These are phyloP conservation scores for Bhutanitis thaidina DNA, from an alignment of 2,888 invertebrate species.

Conservation along the genomic window DNA sequence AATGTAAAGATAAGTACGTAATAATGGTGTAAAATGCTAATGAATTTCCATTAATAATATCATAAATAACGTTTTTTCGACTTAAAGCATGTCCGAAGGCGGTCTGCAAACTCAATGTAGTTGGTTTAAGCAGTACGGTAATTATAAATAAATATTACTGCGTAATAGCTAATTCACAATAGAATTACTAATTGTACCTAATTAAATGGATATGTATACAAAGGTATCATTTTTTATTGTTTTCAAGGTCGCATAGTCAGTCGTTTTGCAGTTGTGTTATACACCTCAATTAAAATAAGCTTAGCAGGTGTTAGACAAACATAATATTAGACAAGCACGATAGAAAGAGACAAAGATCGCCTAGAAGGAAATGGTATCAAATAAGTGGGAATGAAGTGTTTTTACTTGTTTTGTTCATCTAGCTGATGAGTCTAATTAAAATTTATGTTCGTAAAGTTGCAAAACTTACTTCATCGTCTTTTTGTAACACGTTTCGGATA, in stretches of 20 bases:
- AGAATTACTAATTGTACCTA: constrained; percentile 7
- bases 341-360: constrained; percentile 20
- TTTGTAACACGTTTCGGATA: constrained; percentile 31
- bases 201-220: constrained; percentile 2
- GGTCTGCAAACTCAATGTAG: neutral
- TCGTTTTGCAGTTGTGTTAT: neutral
- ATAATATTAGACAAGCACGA: neutral
- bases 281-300: neutral
- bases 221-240: neutral
- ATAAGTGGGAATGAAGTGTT: neutral
- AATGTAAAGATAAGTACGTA: constrained; percentile 58
- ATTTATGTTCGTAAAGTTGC: constrained; percentile 25
- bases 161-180: constrained; percentile 7
- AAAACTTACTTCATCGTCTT: constrained; percentile 27
- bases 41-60: constrained; percentile 38
- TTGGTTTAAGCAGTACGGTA: neutral
- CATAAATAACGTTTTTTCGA: constrained; percentile 4
- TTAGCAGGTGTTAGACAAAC: constrained; percentile 14
- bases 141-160: constrained; percentile 12
- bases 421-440: constrained; percentile 28
- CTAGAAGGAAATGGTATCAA: neutral
- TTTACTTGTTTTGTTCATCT: neutral
- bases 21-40: constrained; percentile 53
- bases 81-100: neutral
- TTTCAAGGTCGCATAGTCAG: neutral